Evolutionary conservation across 2,888 invertebrate genomes (phyloP).

Genomic region (Drosophila picticornis): DNA sequence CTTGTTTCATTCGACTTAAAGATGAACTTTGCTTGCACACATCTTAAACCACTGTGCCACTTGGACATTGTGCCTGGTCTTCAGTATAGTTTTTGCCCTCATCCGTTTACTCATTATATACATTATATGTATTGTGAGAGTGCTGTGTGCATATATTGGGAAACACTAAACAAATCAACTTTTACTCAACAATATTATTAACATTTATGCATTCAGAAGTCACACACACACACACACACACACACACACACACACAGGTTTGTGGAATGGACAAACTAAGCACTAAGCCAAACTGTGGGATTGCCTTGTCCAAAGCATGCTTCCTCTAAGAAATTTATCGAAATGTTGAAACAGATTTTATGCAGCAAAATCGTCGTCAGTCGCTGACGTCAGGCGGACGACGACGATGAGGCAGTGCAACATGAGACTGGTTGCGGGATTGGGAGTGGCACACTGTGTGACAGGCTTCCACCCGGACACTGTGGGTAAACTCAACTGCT

Average conservation of each 20-base stretch:
- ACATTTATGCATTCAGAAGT: slow-evolving; percentile 81
- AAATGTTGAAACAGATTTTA: slow-evolving; percentile 82
- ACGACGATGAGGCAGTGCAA: slow-evolving; percentile 51
- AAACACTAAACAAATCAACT: slow-evolving; percentile 79
- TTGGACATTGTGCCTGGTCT: slow-evolving; percentile 7
- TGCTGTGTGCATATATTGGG: slow-evolving; percentile 54
- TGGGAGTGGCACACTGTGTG: slow-evolving; percentile 41
- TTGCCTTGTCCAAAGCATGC: slow-evolving; percentile 55
- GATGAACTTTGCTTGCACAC: not conserved
- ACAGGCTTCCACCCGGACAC: slow-evolving; percentile 56
- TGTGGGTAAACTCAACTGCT: slow-evolving; percentile 49
- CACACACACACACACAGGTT: slow-evolving; percentile 16
- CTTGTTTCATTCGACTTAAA: not conserved
- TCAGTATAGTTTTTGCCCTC: slow-evolving; percentile 16
- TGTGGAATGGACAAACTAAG: slow-evolving; percentile 38
- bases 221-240: slow-evolving; percentile 54
- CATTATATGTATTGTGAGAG: slow-evolving; percentile 72
- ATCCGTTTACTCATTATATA: slow-evolving; percentile 73
- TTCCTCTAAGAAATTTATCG: slow-evolving; percentile 77
- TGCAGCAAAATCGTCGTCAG: slow-evolving; percentile 71
- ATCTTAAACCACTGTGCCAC: slow-evolving; percentile 33
- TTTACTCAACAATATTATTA: slow-evolving; percentile 82
- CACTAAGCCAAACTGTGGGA: slow-evolving; percentile 55
- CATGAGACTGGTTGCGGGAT: slow-evolving; percentile 50
- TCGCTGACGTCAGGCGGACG: slow-evolving; percentile 56